Evolutionary conservation across 2,113 vertebrate species (phyloP), one percentile per base, ranked within the genome.

Genomic region (Heterocephalus glaber): DNA sequence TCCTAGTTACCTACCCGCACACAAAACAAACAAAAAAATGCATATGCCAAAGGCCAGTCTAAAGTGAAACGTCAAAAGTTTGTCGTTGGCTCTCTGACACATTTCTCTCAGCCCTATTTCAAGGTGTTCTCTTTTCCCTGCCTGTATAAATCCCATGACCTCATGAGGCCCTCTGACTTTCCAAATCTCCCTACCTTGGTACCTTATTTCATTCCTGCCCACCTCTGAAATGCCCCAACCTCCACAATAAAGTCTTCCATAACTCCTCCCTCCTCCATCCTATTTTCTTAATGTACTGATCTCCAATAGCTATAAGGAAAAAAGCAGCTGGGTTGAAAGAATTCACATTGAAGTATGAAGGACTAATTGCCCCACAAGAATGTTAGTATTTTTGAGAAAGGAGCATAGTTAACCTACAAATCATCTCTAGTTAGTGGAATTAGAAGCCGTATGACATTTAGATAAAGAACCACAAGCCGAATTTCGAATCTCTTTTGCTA

Each of bases 361-460:
- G 84, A 92, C 44, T 49, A 86, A 80, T 88, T 49, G 12, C 24
- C 72, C 72, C 20, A 19, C 26, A 80, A 80, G 47, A 86, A 90
- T 76, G 70, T 56, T 65, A 47, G 26, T 79, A 70, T 77, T 81
- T 96, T 87, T 92, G 22, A 95, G 90, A 89, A 22, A 76, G 58
- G 54, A 83, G 14, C 52, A 30, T 44, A 74, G 41, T 63, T 89
- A 68, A 94, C 76, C 13, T 9, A 49, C n/a, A 79, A 70, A 70
- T 65, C 89, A 92, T 65, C 52, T 96, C 56, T 76, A 47, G 20
- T 54, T 76, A 56, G 38, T 85, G 85, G 56, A 92, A 72, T 87
- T 54, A 56, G 60, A 90, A 88, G 35, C 14, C 52, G 41, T 41
- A 3, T 47, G 68, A 79, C 44, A 74, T 44, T 2, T 81, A 10